These are phyloP conservation scores for Orchestia grillus DNA, from an alignment of 1,140 invertebrate species.

Conservation along the genomic window DNA sequence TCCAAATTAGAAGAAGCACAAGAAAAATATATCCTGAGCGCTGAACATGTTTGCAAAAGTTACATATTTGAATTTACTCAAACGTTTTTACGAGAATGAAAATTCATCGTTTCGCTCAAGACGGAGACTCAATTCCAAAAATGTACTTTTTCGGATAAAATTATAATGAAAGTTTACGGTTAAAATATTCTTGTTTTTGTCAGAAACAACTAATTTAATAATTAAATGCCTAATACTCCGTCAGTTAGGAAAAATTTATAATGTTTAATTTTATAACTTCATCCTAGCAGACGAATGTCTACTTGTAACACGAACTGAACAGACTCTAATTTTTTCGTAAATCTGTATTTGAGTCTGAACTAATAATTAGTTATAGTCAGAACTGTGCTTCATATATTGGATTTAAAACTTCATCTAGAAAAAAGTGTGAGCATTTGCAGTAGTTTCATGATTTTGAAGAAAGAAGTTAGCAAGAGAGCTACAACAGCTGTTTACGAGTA, in stretches of 20 bases:
- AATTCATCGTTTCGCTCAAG: background rate
- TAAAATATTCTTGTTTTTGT: background rate
- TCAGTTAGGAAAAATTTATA: background rate
- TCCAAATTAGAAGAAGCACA: background rate
- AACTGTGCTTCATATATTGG: background rate
- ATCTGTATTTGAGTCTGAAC: too few relatives aligned
- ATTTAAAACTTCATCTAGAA: too few relatives aligned
- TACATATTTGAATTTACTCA: too few relatives aligned
- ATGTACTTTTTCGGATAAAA: background rate
- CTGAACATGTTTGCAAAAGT: background rate
- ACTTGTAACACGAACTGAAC: too few relatives aligned
- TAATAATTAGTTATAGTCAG: background rate
- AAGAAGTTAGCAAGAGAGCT: too few relatives aligned
- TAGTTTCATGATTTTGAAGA: too few relatives aligned
- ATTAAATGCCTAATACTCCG: background rate
- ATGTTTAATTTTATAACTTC: background rate
- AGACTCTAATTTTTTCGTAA: too few relatives aligned
- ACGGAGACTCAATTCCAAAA: background rate
- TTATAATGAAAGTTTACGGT: background rate
- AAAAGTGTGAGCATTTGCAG: too few relatives aligned
- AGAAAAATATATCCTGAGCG: background rate
- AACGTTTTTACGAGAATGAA: background rate
- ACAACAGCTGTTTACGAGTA: too few relatives aligned
- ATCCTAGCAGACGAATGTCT: too few relatives aligned
- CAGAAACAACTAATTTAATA: background rate